Evolutionary conservation across 2,797 vertebrate species (phyloP), one percentile per base, ranked within the genome.

Genomic region (Leuciscus waleckii): DNA sequence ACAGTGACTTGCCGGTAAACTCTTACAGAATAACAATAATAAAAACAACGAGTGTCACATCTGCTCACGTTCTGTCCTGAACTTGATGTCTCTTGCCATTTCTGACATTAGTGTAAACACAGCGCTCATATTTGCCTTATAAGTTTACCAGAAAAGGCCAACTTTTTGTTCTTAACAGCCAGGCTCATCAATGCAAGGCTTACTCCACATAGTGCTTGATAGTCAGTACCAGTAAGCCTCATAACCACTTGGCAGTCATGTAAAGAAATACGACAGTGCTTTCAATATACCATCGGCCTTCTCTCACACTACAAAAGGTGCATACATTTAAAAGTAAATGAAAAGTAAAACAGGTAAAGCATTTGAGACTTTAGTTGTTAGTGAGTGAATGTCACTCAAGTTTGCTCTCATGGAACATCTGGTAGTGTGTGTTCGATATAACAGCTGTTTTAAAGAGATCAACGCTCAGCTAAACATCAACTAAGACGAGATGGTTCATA

Each of bases 381-480:
- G 79, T 83, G 94, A 95, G 94, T 95, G 95, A 95, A 96, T 96
- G 94, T 96, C 95, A 95, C 95, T 95, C 95, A 95, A 91, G 94
- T 94, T 94, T 93, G 92, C 93, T 93, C 93, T 94, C 91, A 92
- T 51, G 90, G 94, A 95, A 93, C 90, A 92, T 94, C 93, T 91
- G 91, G 88, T 93, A 41, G 63, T 70, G 89, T 89, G 89, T 90
- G 79, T 93, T 92, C 92, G 92, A 92, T 92, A 92, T 90, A 74
- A 81, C 70, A 84, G 92, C 90, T 81, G 92, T 92, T 90, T 82
- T 58, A 90, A 82, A 92, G 86, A 89, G 88, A 89, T 90, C 88
- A 88, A 90, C 23, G 39, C 16, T 54, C 35, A 26, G 37, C 32
- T 51, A 29, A 76, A 81, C 78, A 49, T 83, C 26, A 61, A 79